These are phyloP conservation scores for Phylloscopus collybita DNA, from an alignment of 2,797 vertebrate species.

Conservation along the genomic window DNA sequence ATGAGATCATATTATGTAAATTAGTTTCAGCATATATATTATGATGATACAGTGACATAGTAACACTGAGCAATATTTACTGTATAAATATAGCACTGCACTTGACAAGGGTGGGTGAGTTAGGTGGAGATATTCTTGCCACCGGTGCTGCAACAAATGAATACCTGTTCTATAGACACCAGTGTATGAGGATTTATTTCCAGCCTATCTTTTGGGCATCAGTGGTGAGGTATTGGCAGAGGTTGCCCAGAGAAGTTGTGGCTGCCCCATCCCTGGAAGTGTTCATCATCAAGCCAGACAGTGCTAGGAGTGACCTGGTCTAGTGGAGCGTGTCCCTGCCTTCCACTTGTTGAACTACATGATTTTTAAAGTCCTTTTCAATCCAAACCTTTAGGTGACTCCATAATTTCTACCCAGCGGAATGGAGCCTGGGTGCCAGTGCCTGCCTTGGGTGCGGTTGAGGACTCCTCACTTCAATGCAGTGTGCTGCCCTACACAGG, in stretches of 20 bases:
- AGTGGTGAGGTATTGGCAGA: no score
- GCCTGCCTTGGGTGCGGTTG: no score
- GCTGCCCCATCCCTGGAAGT: not conserved
- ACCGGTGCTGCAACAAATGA: not conserved
- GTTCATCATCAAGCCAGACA: not conserved
- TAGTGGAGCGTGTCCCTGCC: no score
- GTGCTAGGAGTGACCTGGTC: not conserved
- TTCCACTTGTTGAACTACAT: not conserved
- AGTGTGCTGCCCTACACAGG: no score
- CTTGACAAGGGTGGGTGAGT: no score
- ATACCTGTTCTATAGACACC: not conserved
- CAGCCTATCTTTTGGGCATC: no score
- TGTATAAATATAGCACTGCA: not conserved
- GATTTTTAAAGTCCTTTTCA: not conserved
- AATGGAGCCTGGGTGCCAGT: no score
- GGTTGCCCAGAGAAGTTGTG: no score
- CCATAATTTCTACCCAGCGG: not conserved
- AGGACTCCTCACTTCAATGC: not conserved
- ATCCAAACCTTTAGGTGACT: not conserved
- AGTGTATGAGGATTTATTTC: not conserved
- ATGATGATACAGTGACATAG: not conserved
- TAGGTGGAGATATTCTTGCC: no score
- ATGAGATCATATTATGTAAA: not conserved
- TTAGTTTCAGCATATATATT: accelerated
- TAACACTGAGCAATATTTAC: no score